Conservation (phyloP, 2,888 invertebrate species). For the Synergus itoensis region DNA sequence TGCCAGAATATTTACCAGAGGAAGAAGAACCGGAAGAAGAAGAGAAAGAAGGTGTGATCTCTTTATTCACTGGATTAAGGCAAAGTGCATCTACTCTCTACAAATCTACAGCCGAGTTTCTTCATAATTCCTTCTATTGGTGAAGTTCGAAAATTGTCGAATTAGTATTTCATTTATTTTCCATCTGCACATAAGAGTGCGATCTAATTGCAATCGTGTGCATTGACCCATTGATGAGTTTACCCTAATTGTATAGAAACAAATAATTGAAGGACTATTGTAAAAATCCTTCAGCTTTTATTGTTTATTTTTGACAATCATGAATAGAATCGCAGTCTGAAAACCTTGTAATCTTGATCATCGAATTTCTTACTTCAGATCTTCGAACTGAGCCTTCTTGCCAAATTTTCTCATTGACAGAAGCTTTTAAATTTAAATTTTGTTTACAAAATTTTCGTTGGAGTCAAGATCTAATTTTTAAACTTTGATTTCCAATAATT, state of each 20-base stretch:
- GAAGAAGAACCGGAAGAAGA: constrained; percentile 72
- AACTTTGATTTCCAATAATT: constrained; percentile 14
- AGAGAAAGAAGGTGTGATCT: constrained; percentile 74
- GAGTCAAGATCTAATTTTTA: constrained; percentile 1
- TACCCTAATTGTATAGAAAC: constrained; percentile 18
- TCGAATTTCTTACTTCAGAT: neutral
- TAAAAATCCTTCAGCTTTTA: neutral
- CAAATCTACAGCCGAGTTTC: constrained; percentile 75
- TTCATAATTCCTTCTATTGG: constrained; percentile 76
- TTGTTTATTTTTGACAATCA: constrained; percentile 24
- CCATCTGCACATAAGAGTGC: constrained; percentile 8
- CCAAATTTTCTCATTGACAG: constrained; percentile 17
- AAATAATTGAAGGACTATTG: neutral
- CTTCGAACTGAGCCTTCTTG: constrained; percentile 13
- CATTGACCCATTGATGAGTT: constrained; percentile 24
- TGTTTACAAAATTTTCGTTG: neutral
- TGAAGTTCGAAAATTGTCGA: constrained; percentile 59
- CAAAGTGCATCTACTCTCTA: constrained; percentile 75
- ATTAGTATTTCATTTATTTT: constrained; percentile 35
- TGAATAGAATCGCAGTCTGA: constrained; percentile 4
- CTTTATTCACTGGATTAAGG: constrained; percentile 74
- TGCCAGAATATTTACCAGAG: constrained; percentile 75
- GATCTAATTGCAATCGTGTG: neutral
- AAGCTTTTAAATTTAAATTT: neutral
- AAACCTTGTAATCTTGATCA: neutral